phyloP scores from a whole-genome alignment of 1,140 invertebrate species.

The Dendroctonus ponderosae region DNA sequence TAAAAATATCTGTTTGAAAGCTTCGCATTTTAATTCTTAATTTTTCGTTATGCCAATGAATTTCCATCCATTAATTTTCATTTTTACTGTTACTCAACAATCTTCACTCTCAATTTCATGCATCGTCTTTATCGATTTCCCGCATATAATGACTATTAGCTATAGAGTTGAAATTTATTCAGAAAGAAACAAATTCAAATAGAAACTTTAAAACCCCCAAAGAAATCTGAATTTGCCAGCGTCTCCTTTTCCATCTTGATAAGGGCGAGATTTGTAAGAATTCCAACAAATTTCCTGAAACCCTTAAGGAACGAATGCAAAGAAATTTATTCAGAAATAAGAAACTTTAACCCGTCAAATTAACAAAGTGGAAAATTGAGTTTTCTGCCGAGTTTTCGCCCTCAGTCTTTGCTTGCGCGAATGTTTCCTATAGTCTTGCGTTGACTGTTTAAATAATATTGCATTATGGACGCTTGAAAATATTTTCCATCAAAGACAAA shows the following conservation, averaged over 20 bases:
- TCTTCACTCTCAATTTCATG: too few species aligned
- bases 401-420: not conserved
- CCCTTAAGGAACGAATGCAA: constrained; percentile 32
- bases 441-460: too few species aligned
- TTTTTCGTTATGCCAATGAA: too few species aligned
- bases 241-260: constrained; percentile 31
- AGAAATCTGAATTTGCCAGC: constrained; percentile 41
- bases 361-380: constrained; percentile 26
- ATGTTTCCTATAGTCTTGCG: too few species aligned
- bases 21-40: too few species aligned
- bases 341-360: constrained; percentile 23
- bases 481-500: too few species aligned
- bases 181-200: constrained; percentile 1
- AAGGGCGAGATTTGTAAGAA: constrained; percentile 33
- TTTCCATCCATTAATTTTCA: too few species aligned
- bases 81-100: too few species aligned
- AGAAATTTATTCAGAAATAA: constrained; percentile 41
- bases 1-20: too few species aligned
- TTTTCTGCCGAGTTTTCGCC: constrained; percentile 16
- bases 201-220: constrained; percentile 35
- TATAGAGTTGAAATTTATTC: not conserved
- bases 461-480: too few species aligned
- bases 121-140: too few species aligned
- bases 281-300: constrained; percentile 21
- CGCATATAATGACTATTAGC: too few species aligned